Conservation (phyloP, 2,113 vertebrate species). For the Prionailurus viverrinus region DNA sequence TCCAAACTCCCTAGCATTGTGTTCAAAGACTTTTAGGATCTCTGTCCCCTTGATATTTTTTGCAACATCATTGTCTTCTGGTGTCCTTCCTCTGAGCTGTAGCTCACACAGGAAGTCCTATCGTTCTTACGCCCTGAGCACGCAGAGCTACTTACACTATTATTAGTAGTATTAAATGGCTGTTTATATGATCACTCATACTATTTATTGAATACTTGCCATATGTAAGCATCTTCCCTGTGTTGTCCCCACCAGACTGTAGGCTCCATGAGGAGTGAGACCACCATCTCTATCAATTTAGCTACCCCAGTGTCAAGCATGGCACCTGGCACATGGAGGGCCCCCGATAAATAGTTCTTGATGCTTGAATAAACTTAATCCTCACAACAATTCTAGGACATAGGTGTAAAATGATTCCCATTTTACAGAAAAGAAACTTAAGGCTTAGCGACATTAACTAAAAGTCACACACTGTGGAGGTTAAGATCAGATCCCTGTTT, state of each 20-base stretch:
- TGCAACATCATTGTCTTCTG: neutral
- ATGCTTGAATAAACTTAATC: neutral
- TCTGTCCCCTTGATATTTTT: neutral
- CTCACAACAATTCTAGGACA: neutral
- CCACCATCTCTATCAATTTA: neutral
- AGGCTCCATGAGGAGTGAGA: neutral
- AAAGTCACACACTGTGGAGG: neutral
- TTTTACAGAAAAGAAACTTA: neutral
- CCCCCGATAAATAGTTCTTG: neutral
- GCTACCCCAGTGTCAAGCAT: neutral
- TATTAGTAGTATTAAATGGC: neutral
- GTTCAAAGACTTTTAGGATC: slow-evolving; percentile 1
- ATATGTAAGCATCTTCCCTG: neutral
- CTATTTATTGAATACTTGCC: neutral
- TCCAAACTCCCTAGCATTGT: neutral
- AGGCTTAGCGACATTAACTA: neutral
- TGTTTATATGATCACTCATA: neutral
- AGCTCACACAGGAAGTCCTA: neutral
- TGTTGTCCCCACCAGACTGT: neutral
- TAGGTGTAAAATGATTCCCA: neutral
- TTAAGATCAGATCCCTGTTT: neutral
- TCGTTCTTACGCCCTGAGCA: neutral
- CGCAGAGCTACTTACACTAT: neutral
- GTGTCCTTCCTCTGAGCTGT: neutral
- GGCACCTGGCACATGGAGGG: neutral